These are phyloP conservation scores for Ochotona princeps DNA, from an alignment of 2,113 vertebrate species.

Conservation along the genomic window DNA sequence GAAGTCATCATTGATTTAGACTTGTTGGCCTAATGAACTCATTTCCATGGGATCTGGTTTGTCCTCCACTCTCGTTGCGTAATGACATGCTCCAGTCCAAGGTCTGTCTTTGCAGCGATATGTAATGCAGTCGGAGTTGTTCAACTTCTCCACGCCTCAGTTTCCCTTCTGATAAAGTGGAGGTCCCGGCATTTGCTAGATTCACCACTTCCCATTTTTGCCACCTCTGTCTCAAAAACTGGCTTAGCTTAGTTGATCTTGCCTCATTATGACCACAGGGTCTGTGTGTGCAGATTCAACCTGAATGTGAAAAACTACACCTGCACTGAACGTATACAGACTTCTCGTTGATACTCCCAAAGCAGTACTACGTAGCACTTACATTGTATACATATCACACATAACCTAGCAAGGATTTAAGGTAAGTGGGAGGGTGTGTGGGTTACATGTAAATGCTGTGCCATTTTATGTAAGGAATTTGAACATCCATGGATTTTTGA, in stretches of 20 bases:
- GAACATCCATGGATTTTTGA: background rate
- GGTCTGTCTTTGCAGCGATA: background rate
- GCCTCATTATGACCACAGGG: too few relatives aligned
- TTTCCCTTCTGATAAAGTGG: background rate
- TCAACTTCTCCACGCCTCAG: background rate
- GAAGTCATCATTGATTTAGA: background rate
- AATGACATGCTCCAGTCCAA: accelerated
- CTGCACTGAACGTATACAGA: background rate
- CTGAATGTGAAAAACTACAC: background rate
- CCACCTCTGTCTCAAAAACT: background rate
- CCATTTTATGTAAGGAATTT: background rate
- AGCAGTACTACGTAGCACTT: background rate
- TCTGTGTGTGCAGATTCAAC: background rate
- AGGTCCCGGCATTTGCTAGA: background rate
- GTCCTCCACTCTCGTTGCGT: background rate
- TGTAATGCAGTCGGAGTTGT: background rate
- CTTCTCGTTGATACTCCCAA: background rate
- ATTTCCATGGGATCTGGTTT: background rate
- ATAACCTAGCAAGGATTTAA: background rate
- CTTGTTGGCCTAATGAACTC: background rate
- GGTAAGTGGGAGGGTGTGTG: background rate
- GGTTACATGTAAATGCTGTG: background rate
- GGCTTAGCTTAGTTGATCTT: background rate
- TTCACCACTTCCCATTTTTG: background rate
- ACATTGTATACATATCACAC: background rate